A percentile compares a stretch with the other conserved stretches of the same genome.
Conservation (phyloP, 2,113 vertebrate genomes). For the Numida meleagris region DNA sequence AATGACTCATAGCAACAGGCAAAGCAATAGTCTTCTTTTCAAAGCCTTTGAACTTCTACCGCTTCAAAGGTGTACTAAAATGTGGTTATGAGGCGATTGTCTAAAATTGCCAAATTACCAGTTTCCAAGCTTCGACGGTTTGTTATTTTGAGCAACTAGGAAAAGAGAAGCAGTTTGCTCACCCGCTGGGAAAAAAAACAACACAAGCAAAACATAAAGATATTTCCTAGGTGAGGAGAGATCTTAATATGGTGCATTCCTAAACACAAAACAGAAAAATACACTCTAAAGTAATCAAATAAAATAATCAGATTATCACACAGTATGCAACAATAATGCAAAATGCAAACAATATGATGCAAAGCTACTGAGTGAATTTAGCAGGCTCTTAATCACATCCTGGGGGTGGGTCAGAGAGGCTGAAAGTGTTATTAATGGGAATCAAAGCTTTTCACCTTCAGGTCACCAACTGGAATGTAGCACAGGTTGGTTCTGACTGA, state of each 20-base stretch:
- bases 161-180: slow-evolving; percentile 50
- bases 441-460: slow-evolving; percentile 41
- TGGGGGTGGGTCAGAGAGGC: slow-evolving; percentile 21
- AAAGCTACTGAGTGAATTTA: slow-evolving; percentile 36
- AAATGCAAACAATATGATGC: background rate
- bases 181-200: background rate
- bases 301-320: background rate
- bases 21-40: slow-evolving; percentile 73
- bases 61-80: slow-evolving; percentile 87
- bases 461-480: background rate
- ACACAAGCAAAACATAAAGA: background rate
- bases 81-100: slow-evolving; percentile 82
- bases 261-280: background rate
- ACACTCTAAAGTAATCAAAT: background rate
- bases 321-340: background rate
- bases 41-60: slow-evolving; percentile 86
- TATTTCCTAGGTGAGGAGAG: background rate
- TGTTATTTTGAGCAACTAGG: slow-evolving; percentile 72
- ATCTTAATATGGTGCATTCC: background rate
- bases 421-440: background rate
- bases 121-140: slow-evolving; percentile 78
- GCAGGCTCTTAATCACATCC: slow-evolving; percentile 38
- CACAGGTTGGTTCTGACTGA: background rate
- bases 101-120: slow-evolving; percentile 84
- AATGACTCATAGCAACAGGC: slow-evolving; percentile 85